A percentile compares a stretch with the other conserved stretches of the same genome.
Evolutionary conservation across 2,797 vertebrate genomes (phyloP).

Genomic region (Pithecia hirsuta): DNA sequence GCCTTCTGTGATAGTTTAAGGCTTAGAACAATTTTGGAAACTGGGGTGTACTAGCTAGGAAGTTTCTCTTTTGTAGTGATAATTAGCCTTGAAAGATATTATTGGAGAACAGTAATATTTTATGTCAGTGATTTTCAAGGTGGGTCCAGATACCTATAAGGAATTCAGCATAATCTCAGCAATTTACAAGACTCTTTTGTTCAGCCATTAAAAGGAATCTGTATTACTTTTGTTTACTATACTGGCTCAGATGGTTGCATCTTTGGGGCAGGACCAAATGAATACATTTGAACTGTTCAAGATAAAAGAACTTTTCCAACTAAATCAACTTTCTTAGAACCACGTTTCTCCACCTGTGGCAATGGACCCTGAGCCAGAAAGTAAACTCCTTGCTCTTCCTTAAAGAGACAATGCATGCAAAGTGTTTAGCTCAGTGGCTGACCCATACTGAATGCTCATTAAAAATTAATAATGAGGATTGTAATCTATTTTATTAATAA

Average conservation of each 20-base stretch:
- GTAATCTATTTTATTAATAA: neutral
- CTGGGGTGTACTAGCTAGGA: neutral
- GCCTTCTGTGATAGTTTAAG: neutral
- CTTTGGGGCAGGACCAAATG: neutral
- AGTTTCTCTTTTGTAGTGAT: neutral
- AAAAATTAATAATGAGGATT: neutral
- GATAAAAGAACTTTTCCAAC: neutral
- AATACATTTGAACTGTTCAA: neutral
- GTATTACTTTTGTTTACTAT: neutral
- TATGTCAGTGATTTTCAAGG: neutral
- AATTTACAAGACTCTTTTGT: neutral
- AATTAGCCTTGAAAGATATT: neutral
- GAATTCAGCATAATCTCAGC: neutral
- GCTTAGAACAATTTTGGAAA: neutral
- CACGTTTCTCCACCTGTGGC: neutral
- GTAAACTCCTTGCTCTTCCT: neutral
- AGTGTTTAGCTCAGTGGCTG: neutral
- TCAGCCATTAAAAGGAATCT: neutral
- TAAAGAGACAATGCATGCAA: neutral
- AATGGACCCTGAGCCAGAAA: neutral
- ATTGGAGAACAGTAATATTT: neutral
- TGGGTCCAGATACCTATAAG: neutral
- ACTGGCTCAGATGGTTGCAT: neutral
- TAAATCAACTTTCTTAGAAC: neutral
- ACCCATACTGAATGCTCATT: neutral